These are phyloP conservation scores for Cotesia congregata DNA, from an alignment of 2,888 invertebrate genomes.

Conservation along the genomic window DNA sequence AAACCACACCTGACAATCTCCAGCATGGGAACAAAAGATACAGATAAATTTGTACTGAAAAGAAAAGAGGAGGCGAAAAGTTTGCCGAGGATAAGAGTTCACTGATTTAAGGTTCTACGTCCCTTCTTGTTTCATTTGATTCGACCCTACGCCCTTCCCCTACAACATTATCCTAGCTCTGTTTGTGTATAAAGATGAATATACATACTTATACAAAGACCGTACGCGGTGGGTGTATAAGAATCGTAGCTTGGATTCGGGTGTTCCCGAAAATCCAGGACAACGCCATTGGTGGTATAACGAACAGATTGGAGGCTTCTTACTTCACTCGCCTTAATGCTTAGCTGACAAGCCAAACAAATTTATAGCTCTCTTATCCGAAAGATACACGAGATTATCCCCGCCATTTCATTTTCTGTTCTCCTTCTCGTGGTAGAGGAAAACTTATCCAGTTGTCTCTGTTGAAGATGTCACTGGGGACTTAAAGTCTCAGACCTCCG, in stretches of 20 bases:
- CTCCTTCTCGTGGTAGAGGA: constrained; percentile 14
- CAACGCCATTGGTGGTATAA: constrained; percentile 54
- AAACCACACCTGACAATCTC: constrained; percentile 35
- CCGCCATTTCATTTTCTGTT: constrained; percentile 34
- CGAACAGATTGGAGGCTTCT: constrained; percentile 61
- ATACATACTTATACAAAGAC: neutral
- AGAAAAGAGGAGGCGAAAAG: constrained; percentile 38
- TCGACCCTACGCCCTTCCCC: constrained; percentile 12
- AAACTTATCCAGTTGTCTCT: neutral
- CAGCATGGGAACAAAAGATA: neutral
- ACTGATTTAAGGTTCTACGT: constrained; percentile 39
- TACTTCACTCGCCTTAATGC: constrained; percentile 60
- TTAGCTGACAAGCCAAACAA: constrained; percentile 67
- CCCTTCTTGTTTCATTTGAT: constrained; percentile 14
- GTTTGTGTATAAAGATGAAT: neutral
- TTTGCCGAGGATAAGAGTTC: constrained; percentile 40
- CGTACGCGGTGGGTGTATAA: neutral
- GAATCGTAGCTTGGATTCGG: constrained; percentile 3
- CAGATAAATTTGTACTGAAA: constrained; percentile 12
- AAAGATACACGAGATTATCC: constrained; percentile 68
- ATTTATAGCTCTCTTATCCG: constrained; percentile 69
- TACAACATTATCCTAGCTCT: neutral
- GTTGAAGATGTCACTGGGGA: constrained; percentile 47
- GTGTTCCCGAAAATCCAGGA: constrained; percentile 49
- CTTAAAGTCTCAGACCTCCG: constrained; percentile 35